phyloP scores from a whole-genome alignment of 2,113 vertebrate species.

The Spilogale gracilis region DNA sequence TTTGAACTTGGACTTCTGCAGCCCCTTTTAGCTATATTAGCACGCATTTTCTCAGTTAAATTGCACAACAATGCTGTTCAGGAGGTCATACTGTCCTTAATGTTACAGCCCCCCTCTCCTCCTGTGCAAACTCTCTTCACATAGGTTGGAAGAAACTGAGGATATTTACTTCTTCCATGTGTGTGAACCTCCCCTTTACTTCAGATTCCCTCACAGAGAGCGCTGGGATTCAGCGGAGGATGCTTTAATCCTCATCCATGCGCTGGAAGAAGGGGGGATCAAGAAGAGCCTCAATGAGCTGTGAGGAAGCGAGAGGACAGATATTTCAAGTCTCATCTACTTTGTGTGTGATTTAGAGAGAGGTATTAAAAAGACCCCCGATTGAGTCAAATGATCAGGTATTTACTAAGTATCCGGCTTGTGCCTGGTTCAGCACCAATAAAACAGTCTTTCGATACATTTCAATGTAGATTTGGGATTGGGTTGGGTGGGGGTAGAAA shows the following conservation, averaged over 20 bases:
- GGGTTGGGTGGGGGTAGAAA: neutral
- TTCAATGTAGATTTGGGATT: neutral
- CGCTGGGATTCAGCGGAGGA: neutral
- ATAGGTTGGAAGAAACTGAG: neutral
- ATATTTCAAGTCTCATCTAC: neutral
- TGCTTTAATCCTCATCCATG: neutral
- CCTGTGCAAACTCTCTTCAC: too few species aligned
- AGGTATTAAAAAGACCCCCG: neutral
- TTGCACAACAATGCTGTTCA: neutral
- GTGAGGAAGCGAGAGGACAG: neutral
- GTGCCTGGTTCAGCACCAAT: accelerated
- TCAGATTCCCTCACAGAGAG: neutral
- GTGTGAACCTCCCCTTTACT: neutral
- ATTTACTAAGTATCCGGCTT: neutral
- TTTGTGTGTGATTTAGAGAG: neutral
- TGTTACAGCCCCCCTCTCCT: too few species aligned
- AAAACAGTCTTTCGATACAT: neutral
- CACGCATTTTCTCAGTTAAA: neutral
- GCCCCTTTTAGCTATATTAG: too few species aligned
- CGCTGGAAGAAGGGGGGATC: too few species aligned
- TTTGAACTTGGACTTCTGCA: neutral
- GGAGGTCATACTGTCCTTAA: neutral
- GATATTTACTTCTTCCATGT: neutral
- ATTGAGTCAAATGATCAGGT: neutral
- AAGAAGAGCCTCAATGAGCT: neutral